Evolutionary conservation across 2,113 vertebrate genomes (phyloP).

Genomic region (Sphaerodactylus townsendi): DNA sequence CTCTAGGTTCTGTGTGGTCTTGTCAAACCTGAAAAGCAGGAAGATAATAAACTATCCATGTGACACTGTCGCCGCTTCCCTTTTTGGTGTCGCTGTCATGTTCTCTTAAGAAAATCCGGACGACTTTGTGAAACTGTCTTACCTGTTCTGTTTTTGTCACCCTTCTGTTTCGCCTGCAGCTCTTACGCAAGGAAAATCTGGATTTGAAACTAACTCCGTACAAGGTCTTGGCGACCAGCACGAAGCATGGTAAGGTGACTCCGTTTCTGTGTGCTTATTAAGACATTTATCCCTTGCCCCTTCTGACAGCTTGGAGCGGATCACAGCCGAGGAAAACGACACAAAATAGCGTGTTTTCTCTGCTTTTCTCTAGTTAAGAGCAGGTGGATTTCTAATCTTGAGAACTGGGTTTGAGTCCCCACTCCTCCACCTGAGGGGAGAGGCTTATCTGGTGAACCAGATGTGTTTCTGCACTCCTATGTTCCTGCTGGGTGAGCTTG

Average conservation of each 20-base stretch:
- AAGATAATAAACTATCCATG: not conserved
- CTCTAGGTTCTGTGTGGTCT: too few species aligned
- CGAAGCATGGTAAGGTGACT: conserved; percentile 88
- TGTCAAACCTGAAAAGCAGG: not conserved
- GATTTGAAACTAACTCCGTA: conserved; percentile 97
- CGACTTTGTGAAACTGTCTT: not conserved
- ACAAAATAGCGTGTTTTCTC: too few species aligned
- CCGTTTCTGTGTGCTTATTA: not conserved
- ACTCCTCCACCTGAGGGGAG: too few species aligned
- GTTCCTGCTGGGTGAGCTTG: too few species aligned
- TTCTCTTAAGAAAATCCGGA: not conserved
- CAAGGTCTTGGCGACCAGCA: conserved; percentile 97
- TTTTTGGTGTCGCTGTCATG: not conserved
- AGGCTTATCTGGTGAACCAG: too few species aligned
- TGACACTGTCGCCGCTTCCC: not conserved
- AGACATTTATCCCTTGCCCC: too few species aligned
- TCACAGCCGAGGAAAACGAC: too few species aligned
- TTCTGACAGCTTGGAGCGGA: too few species aligned
- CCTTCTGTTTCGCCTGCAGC: conserved; percentile 66
- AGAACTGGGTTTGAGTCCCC: too few species aligned
- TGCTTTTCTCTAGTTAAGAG: too few species aligned
- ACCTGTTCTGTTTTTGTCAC: not conserved
- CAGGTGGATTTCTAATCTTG: too few species aligned
- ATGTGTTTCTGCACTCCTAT: too few species aligned
- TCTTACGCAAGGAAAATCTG: conserved; percentile 95